Evolutionary conservation across 2,113 vertebrate genomes (phyloP).

Genomic region (Zosterops lateralis): DNA sequence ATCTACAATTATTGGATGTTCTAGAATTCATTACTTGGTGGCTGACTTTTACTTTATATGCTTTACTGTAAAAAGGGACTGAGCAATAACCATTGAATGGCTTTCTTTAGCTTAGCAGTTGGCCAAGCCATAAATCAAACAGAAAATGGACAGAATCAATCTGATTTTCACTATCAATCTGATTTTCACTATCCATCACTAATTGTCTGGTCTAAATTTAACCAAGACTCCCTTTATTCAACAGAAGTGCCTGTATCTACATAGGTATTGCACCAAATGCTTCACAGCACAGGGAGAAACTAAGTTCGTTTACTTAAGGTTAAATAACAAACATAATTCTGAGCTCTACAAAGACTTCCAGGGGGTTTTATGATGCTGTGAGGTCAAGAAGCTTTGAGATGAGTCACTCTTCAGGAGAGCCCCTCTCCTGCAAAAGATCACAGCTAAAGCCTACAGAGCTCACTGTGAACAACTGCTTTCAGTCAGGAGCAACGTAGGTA

Average conservation of each 20-base stretch:
- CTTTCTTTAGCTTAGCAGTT: background rate
- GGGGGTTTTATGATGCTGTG: background rate
- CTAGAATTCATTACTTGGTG: constrained; percentile 3
- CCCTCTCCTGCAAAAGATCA: background rate
- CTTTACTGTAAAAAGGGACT: background rate
- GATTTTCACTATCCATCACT: background rate
- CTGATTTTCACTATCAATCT: background rate
- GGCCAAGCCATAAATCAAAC: background rate
- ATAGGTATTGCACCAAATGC: background rate
- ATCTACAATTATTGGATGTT: background rate
- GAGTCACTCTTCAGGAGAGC: background rate
- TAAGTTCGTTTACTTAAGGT: background rate
- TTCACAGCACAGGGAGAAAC: background rate
- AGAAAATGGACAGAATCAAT: background rate
- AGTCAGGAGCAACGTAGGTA: background rate
- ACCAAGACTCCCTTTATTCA: background rate
- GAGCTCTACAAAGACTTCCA: background rate
- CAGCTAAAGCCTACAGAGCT: background rate
- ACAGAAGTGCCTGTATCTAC: background rate
- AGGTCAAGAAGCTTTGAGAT: background rate
- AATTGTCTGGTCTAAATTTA: background rate
- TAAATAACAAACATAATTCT: constrained; percentile 8
- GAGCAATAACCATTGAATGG: background rate
- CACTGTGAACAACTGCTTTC: background rate
- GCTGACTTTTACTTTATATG: background rate